phyloP scores from a whole-genome alignment of 2,113 vertebrate genomes.

The Tamias sibiricus region DNA sequence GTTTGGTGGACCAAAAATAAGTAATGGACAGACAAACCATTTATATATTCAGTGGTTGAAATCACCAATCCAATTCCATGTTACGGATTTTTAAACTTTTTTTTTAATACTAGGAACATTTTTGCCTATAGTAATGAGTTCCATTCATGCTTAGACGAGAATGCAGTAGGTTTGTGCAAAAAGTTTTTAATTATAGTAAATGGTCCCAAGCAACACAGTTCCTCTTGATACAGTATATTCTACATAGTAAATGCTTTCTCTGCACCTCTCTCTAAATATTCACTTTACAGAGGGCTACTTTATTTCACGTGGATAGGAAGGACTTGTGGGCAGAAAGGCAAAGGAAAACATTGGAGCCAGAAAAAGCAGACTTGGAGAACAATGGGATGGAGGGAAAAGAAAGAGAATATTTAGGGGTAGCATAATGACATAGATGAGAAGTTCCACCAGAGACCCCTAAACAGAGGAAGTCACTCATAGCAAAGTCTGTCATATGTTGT shows the following conservation, averaged over 20 bases:
- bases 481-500: neutral
- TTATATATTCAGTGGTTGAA: too few relatives aligned
- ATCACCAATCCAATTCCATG: neutral
- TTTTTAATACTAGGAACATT: neutral
- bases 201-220: neutral
- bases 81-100: too few relatives aligned
- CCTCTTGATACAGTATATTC: neutral
- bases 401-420: neutral
- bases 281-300: neutral
- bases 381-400: neutral
- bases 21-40: too few relatives aligned
- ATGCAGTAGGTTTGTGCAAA: neutral
- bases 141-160: neutral
- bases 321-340: neutral
- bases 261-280: neutral
- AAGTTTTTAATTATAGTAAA: neutral
- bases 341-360: neutral
- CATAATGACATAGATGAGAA: neutral
- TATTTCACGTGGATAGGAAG: neutral
- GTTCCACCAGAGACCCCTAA: neutral
- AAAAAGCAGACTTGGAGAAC: neutral
- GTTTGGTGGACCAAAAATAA: too few relatives aligned
- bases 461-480: too few relatives aligned
- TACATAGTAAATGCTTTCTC: neutral
- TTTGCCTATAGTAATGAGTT: neutral